Conservation (phyloP, 2,797 vertebrate genomes). For the Crocodylus rhombifer region DNA sequence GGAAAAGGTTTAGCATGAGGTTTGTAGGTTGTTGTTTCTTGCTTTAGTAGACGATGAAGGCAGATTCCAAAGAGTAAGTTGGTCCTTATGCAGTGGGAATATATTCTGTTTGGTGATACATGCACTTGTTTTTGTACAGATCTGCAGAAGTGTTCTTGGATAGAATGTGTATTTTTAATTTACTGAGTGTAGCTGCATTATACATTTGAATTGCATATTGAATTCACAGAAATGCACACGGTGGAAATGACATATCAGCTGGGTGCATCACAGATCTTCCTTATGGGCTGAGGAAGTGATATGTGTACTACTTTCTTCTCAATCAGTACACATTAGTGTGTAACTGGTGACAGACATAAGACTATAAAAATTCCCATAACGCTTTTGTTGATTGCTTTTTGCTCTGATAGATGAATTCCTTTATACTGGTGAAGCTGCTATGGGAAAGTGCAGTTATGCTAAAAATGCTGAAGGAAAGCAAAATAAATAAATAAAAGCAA, state of each 20-base stretch:
- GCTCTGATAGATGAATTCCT: not conserved
- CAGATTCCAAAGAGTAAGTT: conserved; percentile 65
- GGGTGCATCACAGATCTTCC: not conserved
- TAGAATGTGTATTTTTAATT: conserved; percentile 67
- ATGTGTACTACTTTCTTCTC: not conserved
- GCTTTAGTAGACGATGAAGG: conserved; percentile 67
- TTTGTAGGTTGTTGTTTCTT: conserved; percentile 70
- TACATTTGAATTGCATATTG: conserved; percentile 31
- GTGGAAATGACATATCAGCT: conserved; percentile 1
- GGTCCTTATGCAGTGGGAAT: conserved; percentile 53
- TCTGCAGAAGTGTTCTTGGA: conserved; percentile 70
- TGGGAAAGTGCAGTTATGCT: not conserved
- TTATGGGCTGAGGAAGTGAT: not conserved
- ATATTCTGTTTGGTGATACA: conserved; percentile 67
- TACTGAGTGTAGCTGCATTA: conserved; percentile 57
- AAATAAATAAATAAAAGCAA: not conserved
- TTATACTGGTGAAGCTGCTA: conserved; percentile 12
- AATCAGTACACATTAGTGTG: conserved; percentile 37
- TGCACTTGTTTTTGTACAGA: conserved; percentile 45
- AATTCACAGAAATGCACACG: conserved; percentile 22
- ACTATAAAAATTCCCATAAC: conserved; percentile 47
- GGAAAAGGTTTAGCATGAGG: not conserved
- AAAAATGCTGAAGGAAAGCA: conserved; percentile 25
- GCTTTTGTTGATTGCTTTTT: conserved; percentile 26
- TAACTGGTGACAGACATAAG: not conserved